Evolutionary conservation across 1,140 invertebrate species (phyloP).

Genomic region (Frieseomelitta varia): DNA sequence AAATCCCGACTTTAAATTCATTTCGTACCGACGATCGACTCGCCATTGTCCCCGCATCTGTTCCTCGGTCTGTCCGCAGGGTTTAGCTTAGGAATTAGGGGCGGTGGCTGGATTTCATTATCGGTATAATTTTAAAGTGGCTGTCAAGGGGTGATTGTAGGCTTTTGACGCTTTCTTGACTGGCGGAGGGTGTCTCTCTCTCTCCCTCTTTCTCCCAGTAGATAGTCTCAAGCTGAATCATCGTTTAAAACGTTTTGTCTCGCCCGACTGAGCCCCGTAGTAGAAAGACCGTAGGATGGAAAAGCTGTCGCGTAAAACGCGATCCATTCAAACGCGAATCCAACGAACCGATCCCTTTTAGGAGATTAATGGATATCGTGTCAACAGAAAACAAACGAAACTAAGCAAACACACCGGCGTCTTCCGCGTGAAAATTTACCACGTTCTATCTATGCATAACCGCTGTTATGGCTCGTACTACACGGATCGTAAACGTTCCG

Average conservation of each 20-base stretch:
- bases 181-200: constrained; percentile 60
- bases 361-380: constrained; percentile 52
- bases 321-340: constrained; percentile 19
- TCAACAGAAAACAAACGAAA: neutral
- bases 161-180: constrained; percentile 74
- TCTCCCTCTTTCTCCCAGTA: neutral
- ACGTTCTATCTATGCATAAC: neutral
- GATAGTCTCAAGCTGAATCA: constrained; percentile 67
- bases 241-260: constrained; percentile 65
- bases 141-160: constrained; percentile 73
- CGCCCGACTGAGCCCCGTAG: constrained; percentile 33
- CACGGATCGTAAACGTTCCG: neutral
- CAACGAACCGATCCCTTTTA: constrained; percentile 29
- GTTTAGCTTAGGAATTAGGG: constrained; percentile 74
- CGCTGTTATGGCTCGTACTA: neutral
- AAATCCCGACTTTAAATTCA: constrained; percentile 80
- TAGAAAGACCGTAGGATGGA: constrained; percentile 4
- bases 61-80: constrained; percentile 72
- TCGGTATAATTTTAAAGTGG: constrained; percentile 81
- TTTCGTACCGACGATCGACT: constrained; percentile 75
- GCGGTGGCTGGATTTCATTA: constrained; percentile 78
- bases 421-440: neutral
- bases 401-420: neutral
- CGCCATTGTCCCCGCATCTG: constrained; percentile 79
- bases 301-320: constrained; percentile 42